Evolutionary conservation across 2,113 vertebrate species (phyloP).

Genomic region (Lepus timidus): DNA sequence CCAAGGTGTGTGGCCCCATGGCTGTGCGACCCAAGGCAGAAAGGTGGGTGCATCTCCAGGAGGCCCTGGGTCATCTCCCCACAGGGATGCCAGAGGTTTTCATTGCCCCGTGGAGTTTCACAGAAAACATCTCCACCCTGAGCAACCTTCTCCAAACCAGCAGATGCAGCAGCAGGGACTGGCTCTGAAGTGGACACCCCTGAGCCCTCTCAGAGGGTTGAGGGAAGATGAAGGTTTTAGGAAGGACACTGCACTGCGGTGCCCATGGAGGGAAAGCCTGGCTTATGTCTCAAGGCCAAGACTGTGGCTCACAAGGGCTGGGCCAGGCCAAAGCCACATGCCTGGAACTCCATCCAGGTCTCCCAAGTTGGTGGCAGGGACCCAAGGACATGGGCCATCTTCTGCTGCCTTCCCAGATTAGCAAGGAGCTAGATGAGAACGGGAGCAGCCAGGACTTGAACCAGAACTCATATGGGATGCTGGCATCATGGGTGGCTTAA

Average conservation of each 20-base stretch:
- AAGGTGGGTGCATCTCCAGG: not conserved
- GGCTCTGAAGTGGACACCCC: not conserved
- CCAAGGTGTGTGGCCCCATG: no score
- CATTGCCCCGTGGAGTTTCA: not conserved
- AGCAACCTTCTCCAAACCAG: not conserved
- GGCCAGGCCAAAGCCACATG: no score
- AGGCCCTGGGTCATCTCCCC: not conserved
- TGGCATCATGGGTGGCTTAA: no score
- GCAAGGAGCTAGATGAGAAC: no score
- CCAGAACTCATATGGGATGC: no score
- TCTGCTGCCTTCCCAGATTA: no score
- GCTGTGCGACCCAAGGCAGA: fast-evolving
- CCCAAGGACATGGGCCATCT: no score
- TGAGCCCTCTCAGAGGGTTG: not conserved
- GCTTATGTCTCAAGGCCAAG: not conserved
- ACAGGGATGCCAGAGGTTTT: not conserved
- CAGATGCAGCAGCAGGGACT: not conserved
- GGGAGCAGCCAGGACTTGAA: no score
- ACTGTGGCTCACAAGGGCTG: not conserved
- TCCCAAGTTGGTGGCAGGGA: no score
- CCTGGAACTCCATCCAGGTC: no score
- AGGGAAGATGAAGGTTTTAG: not conserved
- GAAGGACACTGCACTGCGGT: not conserved
- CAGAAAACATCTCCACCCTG: not conserved
- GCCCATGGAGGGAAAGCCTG: not conserved